phyloP scores from a whole-genome alignment of 1,140 invertebrate genomes.

The Chelonus insularis region DNA sequence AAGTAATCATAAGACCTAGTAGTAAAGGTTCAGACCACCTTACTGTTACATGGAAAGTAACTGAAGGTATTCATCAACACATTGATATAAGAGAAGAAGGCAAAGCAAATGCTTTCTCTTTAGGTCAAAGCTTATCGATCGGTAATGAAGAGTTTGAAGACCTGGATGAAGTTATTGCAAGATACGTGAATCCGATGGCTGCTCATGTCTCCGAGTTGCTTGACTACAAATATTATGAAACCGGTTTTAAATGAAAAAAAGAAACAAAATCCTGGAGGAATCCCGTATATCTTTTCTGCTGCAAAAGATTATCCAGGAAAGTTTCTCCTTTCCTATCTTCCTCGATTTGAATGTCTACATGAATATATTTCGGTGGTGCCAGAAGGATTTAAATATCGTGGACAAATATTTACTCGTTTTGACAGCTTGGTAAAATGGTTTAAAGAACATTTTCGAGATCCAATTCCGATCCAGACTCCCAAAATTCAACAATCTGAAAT shows the following conservation, averaged over 20 bases:
- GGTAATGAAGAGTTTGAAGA: slow-evolving; percentile 94
- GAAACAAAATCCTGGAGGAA: slow-evolving; percentile 81
- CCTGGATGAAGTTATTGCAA: slow-evolving; percentile 97
- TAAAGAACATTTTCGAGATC: slow-evolving; percentile 95
- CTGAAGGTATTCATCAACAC: slow-evolving; percentile 92
- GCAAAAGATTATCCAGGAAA: slow-evolving; percentile 91
- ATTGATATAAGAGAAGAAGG: slow-evolving; percentile 95
- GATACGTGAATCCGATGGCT: slow-evolving; percentile 96
- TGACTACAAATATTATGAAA: slow-evolving; percentile 88
- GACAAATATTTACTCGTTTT: slow-evolving; percentile 84
- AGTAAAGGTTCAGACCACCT: slow-evolving; percentile 95
- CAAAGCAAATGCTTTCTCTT: slow-evolving; percentile 94
- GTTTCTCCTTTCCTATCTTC: slow-evolving; percentile 93
- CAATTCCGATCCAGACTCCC: slow-evolving; percentile 73
- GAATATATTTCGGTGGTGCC: slow-evolving; percentile 91
- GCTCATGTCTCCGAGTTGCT: slow-evolving; percentile 86
- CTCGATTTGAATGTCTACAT: slow-evolving; percentile 79
- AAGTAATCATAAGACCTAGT: slow-evolving; percentile 93
- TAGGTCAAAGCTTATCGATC: slow-evolving; percentile 86
- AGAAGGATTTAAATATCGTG: slow-evolving; percentile 90
- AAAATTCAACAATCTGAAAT: slow-evolving; percentile 68
- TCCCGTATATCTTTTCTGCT: slow-evolving; percentile 89
- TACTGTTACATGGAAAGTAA: slow-evolving; percentile 98
- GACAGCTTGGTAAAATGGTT: slow-evolving; percentile 92
- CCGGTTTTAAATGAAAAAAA: slow-evolving; percentile 83